Base-by-base conservation (phyloP, 2,888 invertebrate genomes). In the Tricholauxania praeusta region DNA sequence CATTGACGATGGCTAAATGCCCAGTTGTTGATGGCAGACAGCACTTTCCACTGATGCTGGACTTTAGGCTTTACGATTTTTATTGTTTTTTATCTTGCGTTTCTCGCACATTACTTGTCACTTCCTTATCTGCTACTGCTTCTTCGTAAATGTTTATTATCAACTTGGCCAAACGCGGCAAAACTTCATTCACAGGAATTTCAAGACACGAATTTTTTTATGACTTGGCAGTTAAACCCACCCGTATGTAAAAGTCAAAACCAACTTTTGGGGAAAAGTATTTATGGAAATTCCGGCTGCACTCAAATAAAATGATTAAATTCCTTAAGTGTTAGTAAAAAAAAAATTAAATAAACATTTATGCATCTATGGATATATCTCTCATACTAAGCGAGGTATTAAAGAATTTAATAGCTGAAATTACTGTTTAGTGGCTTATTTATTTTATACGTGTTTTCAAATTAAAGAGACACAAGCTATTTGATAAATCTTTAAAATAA, bases 181-280 rank as follows among this genome's bases (percentile, higher is more conserved):
- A 32, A 28, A 22, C 59, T 19, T 60, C 32, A 64, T 49, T 51
- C 64, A 28, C 64, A 64, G 51, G 51, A n/a, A 64, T 64, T 64
- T 51, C 51, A 64, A 64, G 51, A 51, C 64, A 51, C 49, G 10
- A 39, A 10, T 28, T 64, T 19, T 64, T 64, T 64, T 64, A 64
- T 51, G 51, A 52, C 64, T 64, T 64, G 64, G 64, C 64, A 64
- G 64, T 64, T 64, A 64, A 64, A 64, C 51, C 28, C 49, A 64
- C 51, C 28, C 28, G 64, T 51, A 64, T 39, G 39, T 39, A 39
- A 49, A 64, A 64, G 64, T 49, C 64, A 51, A 49, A 51, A 22
- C 51, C 64, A 39, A 28, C 64, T 51, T 64, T 51, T 17, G 19
- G 51, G 22, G 0, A 4, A 64, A 49, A 49, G n/a, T 49, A 64